Percentiles rank a stretch among this genome's conserved stretches.
Evolutionary conservation across 2,888 invertebrate species (phyloP).

Genomic region (Steromphala cineraria): DNA sequence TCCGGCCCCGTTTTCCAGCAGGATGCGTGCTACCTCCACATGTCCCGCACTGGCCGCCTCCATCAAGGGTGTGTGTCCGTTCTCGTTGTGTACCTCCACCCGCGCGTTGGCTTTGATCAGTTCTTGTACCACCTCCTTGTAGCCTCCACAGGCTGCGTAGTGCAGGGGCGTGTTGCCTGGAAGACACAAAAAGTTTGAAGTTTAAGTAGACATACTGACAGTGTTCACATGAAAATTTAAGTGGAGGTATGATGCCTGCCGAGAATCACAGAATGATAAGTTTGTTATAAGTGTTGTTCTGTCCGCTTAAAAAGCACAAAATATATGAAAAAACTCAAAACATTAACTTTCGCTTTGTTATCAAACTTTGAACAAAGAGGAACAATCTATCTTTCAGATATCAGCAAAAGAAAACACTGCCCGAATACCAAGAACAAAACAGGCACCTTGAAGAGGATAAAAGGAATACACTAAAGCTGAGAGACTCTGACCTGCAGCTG

Average conservation of each 20-base stretch:
- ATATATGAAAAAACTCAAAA: too few species aligned
- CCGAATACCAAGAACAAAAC: neutral
- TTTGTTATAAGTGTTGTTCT: too few species aligned
- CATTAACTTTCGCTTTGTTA: too few species aligned
- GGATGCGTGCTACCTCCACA: slow-evolving; percentile 79
- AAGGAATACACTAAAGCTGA: neutral
- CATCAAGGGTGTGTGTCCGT: slow-evolving; percentile 94
- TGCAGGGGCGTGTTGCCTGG: slow-evolving; percentile 86
- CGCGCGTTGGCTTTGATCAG: slow-evolving; percentile 93
- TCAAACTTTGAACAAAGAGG: too few species aligned
- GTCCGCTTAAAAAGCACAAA: too few species aligned
- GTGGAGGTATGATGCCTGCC: too few species aligned
- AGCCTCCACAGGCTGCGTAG: slow-evolving; percentile 84
- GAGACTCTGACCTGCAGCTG: slow-evolving; percentile 83
- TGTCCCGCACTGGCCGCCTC: slow-evolving; percentile 76
- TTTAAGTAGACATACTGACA: too few species aligned
- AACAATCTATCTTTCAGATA: too few species aligned
- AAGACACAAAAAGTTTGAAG: neutral
- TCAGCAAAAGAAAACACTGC: neutral
- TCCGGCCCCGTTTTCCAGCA: slow-evolving; percentile 94
- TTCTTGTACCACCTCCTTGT: slow-evolving; percentile 90
- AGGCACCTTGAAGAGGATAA: neutral
- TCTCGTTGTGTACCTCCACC: slow-evolving; percentile 99
- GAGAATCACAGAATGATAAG: too few species aligned
- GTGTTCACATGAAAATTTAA: too few species aligned